Conservation (phyloP, 2,113 vertebrate species). For the Salvelinus alpinus region DNA sequence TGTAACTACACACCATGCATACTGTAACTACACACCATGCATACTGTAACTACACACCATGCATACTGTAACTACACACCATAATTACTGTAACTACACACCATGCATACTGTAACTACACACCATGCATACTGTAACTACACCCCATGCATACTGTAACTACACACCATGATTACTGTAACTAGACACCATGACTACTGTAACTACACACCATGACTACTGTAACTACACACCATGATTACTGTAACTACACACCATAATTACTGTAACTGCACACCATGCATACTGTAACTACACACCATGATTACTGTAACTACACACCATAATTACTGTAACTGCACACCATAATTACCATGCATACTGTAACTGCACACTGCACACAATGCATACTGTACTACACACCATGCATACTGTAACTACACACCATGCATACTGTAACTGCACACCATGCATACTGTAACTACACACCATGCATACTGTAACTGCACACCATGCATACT, state of each 20-base stretch:
- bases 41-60: conserved; percentile 3
- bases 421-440: conserved; percentile 23
- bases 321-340: conserved; percentile 25
- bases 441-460: conserved; percentile 1
- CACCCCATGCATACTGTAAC: too few species aligned
- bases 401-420: background rate
- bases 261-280: conserved; percentile 1
- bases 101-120: background rate
- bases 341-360: conserved; percentile 8
- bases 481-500: conserved; percentile 16
- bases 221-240: background rate
- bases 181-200: background rate
- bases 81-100: conserved; percentile 23
- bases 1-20: background rate
- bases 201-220: conserved; percentile 23
- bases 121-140: background rate
- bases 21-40: conserved; percentile 17
- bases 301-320: conserved; percentile 1
- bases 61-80: conserved; percentile 20
- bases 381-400: background rate
- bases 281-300: conserved; percentile 6
- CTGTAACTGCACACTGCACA: too few species aligned
- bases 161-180: too few species aligned
- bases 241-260: conserved; percentile 15
- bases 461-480: conserved; percentile 22